These are phyloP conservation scores for Cephalopterus ornatus DNA, from an alignment of 2,113 vertebrate genomes.

Conservation along the genomic window DNA sequence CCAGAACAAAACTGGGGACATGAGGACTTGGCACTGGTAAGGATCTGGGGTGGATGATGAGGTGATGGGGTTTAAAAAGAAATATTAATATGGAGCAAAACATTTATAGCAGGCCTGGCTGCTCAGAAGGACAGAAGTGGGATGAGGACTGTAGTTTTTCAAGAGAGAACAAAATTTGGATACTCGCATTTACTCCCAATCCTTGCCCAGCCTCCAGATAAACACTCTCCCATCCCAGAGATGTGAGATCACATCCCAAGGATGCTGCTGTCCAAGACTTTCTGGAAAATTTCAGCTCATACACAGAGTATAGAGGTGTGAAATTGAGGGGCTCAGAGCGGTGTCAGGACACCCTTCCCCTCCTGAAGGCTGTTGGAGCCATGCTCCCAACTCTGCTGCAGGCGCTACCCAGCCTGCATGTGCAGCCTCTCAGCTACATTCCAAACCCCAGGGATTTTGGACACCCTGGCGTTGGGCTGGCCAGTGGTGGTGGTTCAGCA, in stretches of 20 bases:
- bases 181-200: neutral
- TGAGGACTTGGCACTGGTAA: neutral
- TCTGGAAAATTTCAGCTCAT: neutral
- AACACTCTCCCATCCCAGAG: neutral
- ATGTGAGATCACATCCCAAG: neutral
- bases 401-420: neutral
- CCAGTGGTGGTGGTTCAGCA: neutral
- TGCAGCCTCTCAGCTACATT: neutral
- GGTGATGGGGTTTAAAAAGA: neutral
- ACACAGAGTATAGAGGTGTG: neutral
- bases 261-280: neutral
- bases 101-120: neutral
- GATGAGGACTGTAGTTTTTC: neutral
- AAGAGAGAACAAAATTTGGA: neutral
- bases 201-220: neutral
- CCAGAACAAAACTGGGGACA: neutral
- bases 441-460: neutral
- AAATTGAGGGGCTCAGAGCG: rapidly evolving
- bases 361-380: neutral
- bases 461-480: neutral
- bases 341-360: neutral
- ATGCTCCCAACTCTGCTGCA: neutral
- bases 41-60: neutral
- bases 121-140: neutral
- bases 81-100: rapidly evolving